Base-by-base conservation (phyloP, 2,888 invertebrate species). In the Machimus rusticus region DNA sequence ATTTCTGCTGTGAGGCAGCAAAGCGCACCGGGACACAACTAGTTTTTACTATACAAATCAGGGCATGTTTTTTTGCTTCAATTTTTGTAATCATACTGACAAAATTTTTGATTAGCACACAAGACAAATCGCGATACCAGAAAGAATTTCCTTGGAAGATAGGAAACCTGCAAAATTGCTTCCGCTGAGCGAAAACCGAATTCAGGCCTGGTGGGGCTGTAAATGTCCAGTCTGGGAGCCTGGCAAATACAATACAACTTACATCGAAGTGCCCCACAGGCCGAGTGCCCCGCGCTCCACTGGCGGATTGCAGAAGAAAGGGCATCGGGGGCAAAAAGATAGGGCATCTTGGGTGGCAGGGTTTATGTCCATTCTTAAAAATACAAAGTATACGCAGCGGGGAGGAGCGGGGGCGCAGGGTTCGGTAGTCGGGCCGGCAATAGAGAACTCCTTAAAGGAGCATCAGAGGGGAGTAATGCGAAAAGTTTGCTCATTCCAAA, bases 401-500 rank as follows among this genome's bases (percentile, higher is more conserved):
- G 14, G 12, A 16, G 46, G 23, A 78, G 14, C n/a, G 23, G 8
- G 6, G 6, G 0, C 5, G 6, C 23, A 9, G 23, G 12, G 1
- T 12, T 39, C 39, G 12, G 39, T 39, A 39, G 39, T 39, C 39
- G 9, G 28, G 46, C 2, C 14, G 37, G 34, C 39, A 82, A 82
- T 82, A 37, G 82, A 78, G 66, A 82, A n/a, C 31, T 57, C 31
- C 31, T 81, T 81, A 81, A 82, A 57, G 19, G 9, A 82, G 39
- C 66, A 82, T 82, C 82, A 57, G 66, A 34, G 23, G 23, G 57
- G 57, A 57, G 23, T 82, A 85, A 85, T 85, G 85, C 28, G 74
- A 74, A 85, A 85, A 85, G 39, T 85, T 85, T 85, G 46, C 39
- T 55, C 85, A 74, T 85, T 85, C 34, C 23, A 43, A 74, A 85